A percentile compares a stretch with the other conserved stretches of the same genome.
phyloP scores from a whole-genome alignment of 2,797 vertebrate genomes.

The Cossypha polioptera region DNA sequence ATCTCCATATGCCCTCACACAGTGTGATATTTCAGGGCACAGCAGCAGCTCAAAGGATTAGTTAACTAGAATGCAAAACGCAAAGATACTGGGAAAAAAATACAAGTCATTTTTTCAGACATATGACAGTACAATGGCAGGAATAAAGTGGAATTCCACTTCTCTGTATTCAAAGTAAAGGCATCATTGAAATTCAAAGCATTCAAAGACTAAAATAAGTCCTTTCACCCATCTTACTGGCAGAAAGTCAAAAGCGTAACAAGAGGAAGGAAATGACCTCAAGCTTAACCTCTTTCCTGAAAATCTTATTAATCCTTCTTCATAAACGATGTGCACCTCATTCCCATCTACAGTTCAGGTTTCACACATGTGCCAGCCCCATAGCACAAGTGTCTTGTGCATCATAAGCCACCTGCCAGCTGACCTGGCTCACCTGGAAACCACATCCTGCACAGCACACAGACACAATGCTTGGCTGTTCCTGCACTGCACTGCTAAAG shows the following conservation, averaged over 20 bases:
- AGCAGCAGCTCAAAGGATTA: not conserved
- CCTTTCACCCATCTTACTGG: conserved; percentile 43
- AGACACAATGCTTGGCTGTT: fast-evolving
- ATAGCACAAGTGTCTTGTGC: fast-evolving
- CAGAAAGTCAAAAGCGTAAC: conserved; percentile 23
- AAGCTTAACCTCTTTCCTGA: conserved; percentile 57
- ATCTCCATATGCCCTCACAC: not conserved
- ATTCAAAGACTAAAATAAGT: conserved; percentile 57
- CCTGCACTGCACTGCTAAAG: not conserved
- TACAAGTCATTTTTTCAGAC: not conserved
- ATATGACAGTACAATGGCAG: not conserved
- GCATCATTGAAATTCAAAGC: conserved; percentile 35
- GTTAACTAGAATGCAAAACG: not conserved
- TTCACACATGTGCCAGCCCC: not conserved
- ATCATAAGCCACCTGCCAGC: fast-evolving
- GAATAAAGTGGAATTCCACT: conserved; percentile 35
- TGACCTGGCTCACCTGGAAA: not conserved
- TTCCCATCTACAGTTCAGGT: not conserved
- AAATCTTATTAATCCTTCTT: conserved; percentile 13
- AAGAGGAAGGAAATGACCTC: conserved; percentile 62
- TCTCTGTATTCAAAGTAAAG: not conserved
- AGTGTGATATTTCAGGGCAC: not conserved
- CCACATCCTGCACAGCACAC: not conserved
- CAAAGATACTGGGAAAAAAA: not conserved
- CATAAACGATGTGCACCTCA: not conserved